These are phyloP conservation scores for Aspidiotus rigidus DNA, from an alignment of 2,888 invertebrate species.

Conservation along the genomic window DNA sequence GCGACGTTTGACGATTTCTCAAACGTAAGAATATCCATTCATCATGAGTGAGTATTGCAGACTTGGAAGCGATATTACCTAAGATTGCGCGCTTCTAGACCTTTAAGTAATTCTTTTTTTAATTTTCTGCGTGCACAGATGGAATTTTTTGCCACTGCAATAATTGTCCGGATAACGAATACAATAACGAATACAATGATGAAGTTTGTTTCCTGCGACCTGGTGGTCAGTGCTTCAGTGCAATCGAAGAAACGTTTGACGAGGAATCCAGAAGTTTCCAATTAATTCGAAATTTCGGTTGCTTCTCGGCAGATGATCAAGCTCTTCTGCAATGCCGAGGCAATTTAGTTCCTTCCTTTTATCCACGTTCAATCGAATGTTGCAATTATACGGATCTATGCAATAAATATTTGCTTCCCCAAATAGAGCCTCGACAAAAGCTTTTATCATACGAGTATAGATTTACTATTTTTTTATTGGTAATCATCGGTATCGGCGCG, in stretches of 20 bases:
- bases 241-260: conserved; percentile 67
- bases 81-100: too few species aligned
- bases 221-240: conserved; percentile 80
- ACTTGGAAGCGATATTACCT: too few species aligned
- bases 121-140: neutral
- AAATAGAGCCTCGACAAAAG: conserved; percentile 42
- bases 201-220: conserved; percentile 63
- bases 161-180: neutral
- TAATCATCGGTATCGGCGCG: neutral
- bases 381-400: conserved; percentile 72
- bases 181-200: conserved; percentile 60
- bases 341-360: conserved; percentile 64
- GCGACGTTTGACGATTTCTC: too few species aligned
- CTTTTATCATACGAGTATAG: conserved; percentile 43
- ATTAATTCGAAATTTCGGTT: conserved; percentile 72
- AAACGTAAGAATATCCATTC: too few species aligned
- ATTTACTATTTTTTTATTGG: neutral
- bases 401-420: conserved; percentile 65
- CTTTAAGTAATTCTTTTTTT: too few species aligned
- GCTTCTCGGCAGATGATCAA: conserved; percentile 77
- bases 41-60: too few species aligned
- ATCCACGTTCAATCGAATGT: conserved; percentile 73
- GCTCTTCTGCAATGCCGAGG: conserved; percentile 80
- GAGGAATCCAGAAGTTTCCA: conserved; percentile 55
- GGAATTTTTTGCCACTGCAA: conserved; percentile 1